Conservation (phyloP, 1,140 invertebrate species). For the Scaptomyza montana region DNA sequence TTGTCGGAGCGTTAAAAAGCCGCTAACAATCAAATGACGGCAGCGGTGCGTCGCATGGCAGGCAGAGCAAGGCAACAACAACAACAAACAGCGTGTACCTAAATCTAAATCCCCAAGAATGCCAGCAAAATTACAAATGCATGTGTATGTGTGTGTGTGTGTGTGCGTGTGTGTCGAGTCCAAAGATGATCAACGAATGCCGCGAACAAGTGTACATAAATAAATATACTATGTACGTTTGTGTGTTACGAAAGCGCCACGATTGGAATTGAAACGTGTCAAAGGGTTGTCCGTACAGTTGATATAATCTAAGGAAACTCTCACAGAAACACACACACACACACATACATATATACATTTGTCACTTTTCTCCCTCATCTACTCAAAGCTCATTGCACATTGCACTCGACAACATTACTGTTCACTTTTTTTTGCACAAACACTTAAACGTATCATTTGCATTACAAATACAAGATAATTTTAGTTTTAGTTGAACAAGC, state of each 20-base stretch:
- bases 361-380: background rate
- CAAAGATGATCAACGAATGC: slow-evolving; percentile 50
- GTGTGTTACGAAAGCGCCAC: slow-evolving; percentile 37
- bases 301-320: too few species aligned
- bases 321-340: slow-evolving; percentile 7
- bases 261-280: slow-evolving; percentile 45
- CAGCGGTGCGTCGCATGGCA: slow-evolving; percentile 11
- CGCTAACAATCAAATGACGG: slow-evolving; percentile 58
- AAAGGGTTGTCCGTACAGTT: slow-evolving; percentile 12
- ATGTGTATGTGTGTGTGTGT: background rate
- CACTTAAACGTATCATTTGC: too few species aligned
- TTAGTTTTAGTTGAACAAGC: background rate
- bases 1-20: slow-evolving; percentile 53
- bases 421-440: background rate
- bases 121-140: slow-evolving; percentile 46
- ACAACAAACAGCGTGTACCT: slow-evolving; percentile 35
- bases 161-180: slow-evolving; percentile 24
- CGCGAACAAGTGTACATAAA: slow-evolving; percentile 40
- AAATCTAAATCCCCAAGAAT: slow-evolving; percentile 58
- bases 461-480: background rate
- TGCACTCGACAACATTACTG: background rate
- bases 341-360: slow-evolving; percentile 15
- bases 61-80: slow-evolving; percentile 14
- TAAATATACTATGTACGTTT: slow-evolving; percentile 21
- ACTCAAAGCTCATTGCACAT: slow-evolving; percentile 13